Evolutionary conservation across 2,113 vertebrate species (phyloP), one percentile per base, ranked within the genome.

Genomic region (Columba livia): DNA sequence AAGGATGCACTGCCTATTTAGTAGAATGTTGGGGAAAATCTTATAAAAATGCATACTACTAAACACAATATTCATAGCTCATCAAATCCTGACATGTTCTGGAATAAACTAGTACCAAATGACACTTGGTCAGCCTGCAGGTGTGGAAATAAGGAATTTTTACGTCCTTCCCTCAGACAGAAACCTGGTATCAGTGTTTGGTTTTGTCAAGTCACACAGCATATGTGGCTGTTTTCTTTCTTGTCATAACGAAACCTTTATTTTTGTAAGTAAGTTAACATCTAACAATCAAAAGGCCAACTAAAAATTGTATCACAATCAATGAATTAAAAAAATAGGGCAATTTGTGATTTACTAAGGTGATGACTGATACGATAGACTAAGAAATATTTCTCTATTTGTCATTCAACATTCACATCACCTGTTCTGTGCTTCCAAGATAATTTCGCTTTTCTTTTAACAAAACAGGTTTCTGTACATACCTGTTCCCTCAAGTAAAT

Each of bases 11-110:
- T 54, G 24, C n/a, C 42, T 62, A 36, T 58, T 86, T 90, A 84
- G 75, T 31, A 82, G 62, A 91, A 90, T 26, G 38, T 31, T 66
- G 60, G 65, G 72, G 67, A 83, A 96, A 80, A 50, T 65, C 80
- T 94, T 95, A 71, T 70, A 94, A 97, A 97, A 96, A 97, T 96
- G 70, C 90, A 88, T 82, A 86, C 88, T 83, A 66, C 89, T 83
- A 94, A 97, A 93, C 74, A 93, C 25, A 92, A 90, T 89, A 95
- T 81, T 94, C 80, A 95, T 78, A 96, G 80, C 88, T 96, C 88
- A 96, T 97, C 96, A 97, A 88, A 93, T 88, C 77, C 24, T 89
- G 94, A 92, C 96, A 70, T 82, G 53, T 93, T 97, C 95, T 96
- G 94, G 89, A 97, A 96, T 95, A 97, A 50, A 84, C 83, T 74